Evolutionary conservation across 2,888 invertebrate species (phyloP).

Genomic region (Dermolepida albohirtum): DNA sequence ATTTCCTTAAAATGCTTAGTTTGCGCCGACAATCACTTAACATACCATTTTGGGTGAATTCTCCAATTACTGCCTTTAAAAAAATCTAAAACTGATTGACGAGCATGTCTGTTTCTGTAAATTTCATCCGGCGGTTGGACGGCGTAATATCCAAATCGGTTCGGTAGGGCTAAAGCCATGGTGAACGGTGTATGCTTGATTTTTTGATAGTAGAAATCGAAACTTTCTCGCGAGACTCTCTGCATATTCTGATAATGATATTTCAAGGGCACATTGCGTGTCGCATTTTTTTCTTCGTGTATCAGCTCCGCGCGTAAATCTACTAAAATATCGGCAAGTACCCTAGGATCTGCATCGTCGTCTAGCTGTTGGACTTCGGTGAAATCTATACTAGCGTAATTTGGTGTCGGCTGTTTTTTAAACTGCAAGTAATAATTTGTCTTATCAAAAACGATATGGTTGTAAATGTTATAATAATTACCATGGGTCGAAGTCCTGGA

Average conservation of each 20-base stretch:
- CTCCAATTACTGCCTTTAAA: conserved; percentile 81
- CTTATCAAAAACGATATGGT: conserved; percentile 15
- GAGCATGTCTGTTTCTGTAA: conserved; percentile 73
- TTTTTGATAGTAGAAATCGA: conserved; percentile 86
- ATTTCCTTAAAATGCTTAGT: neutral
- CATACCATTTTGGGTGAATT: conserved; percentile 86
- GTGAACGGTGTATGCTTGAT: conserved; percentile 89
- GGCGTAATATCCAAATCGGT: conserved; percentile 81
- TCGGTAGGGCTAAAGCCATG: conserved; percentile 85
- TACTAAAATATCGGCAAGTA: conserved; percentile 71
- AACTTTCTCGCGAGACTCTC: conserved; percentile 81
- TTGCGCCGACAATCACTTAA: neutral
- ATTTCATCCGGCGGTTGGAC: conserved; percentile 83
- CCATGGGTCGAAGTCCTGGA: conserved; percentile 91
- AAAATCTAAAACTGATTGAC: conserved; percentile 77
- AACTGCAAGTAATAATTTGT: conserved; percentile 35
- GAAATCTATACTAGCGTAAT: conserved; percentile 96
- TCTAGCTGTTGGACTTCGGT: conserved; percentile 93
- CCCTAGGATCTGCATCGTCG: conserved; percentile 74
- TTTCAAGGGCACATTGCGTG: conserved; percentile 76
- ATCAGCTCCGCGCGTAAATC: conserved; percentile 78
- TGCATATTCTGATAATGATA: conserved; percentile 88
- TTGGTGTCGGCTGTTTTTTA: conserved; percentile 74
- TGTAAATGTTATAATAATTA: conserved; percentile 66
- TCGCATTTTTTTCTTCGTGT: conserved; percentile 74